A percentile compares a stretch with the other conserved stretches of the same genome.
Evolutionary conservation across 2,888 invertebrate species (phyloP).

Genomic region (Papilio demoleus): DNA sequence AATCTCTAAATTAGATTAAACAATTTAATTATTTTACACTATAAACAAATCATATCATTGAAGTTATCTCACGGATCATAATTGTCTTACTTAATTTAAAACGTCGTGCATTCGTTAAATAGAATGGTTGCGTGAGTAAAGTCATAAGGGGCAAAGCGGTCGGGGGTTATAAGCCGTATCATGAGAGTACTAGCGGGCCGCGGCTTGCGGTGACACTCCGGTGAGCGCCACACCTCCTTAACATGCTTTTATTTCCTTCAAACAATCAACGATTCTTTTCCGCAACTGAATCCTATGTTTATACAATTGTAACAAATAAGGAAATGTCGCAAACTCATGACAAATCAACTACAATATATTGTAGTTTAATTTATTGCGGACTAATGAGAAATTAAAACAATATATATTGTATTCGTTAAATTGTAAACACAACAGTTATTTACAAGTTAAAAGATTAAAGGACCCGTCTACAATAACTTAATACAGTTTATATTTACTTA

Average conservation of each 20-base stretch:
- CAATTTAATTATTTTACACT: slow-evolving; percentile 43
- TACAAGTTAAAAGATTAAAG: background rate
- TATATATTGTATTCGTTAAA: background rate
- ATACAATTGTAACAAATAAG: slow-evolving; percentile 7
- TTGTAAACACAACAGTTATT: background rate
- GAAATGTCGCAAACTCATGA: slow-evolving; percentile 5
- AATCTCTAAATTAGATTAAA: slow-evolving; percentile 20
- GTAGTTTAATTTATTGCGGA: slow-evolving; percentile 9
- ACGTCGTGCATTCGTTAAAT: background rate
- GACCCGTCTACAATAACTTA: background rate
- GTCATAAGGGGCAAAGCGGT: slow-evolving; percentile 46
- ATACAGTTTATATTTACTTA: background rate
- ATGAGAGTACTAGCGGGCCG: slow-evolving; percentile 57
- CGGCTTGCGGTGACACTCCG: slow-evolving; percentile 9
- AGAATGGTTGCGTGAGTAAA: slow-evolving; percentile 58
- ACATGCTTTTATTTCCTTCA: slow-evolving; percentile 26
- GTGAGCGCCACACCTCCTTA: slow-evolving; percentile 21
- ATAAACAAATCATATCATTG: slow-evolving; percentile 5
- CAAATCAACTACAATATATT: slow-evolving; percentile 2
- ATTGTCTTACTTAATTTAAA: slow-evolving; percentile 24
- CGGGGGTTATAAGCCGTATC: slow-evolving; percentile 43
- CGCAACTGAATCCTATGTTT: background rate
- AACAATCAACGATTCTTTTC: slow-evolving; percentile 12
- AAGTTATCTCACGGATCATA: slow-evolving; percentile 1
- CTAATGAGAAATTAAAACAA: background rate